Base-by-base conservation (phyloP, 2,797 vertebrate genomes). In the Silurus lanzhouensis region DNA sequence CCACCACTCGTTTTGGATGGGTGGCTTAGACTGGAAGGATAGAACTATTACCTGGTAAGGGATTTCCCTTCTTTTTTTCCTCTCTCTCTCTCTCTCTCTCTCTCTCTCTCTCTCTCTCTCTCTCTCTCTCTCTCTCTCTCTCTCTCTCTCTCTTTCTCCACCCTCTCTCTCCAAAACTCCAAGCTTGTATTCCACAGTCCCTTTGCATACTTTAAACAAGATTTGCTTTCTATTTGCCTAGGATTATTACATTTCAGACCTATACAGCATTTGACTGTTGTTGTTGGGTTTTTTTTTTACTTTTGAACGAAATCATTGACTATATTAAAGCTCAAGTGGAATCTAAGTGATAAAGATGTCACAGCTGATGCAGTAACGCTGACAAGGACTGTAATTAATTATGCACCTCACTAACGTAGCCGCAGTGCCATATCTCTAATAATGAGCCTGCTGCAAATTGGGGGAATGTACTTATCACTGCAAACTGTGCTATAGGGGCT, bases 41-140 rank as follows among this genome's bases (percentile, higher is more conserved):
- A 92, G 89, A 88, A 87, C 91, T 90, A 91, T 90, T 89, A 87
- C 91, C 90, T 48, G 93, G 94, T 95, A 93, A 95, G 95, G 87
- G 84, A 92, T 81, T 86, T 87, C 82, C 72, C 85, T 27, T 79
- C 81, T 55, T 74, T 20, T 70, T 61, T 76, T 77, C 17, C 68
- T 31, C 64, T 68, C 27, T 27, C 27, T 27, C 27, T 1, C 27
- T 27, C 27, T 27, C 1, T 1, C 27, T 27, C 27, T 27, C 27
- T 27, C 27, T 27, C 27, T 27, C 27, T 27, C 27, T 27, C 27
- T 27, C 27, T 27, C 27, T 27, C 27, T 27, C 27, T 27, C 27
- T 27, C 44, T 70, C 20, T 68, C 3, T 66, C 44, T 22, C 75
- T 61, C 7, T 31, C 55, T 61, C 25, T 20, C 25, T 83, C 12